These are phyloP conservation scores for Myotis yumanensis DNA, from an alignment of 2,113 vertebrate species.

Conservation along the genomic window DNA sequence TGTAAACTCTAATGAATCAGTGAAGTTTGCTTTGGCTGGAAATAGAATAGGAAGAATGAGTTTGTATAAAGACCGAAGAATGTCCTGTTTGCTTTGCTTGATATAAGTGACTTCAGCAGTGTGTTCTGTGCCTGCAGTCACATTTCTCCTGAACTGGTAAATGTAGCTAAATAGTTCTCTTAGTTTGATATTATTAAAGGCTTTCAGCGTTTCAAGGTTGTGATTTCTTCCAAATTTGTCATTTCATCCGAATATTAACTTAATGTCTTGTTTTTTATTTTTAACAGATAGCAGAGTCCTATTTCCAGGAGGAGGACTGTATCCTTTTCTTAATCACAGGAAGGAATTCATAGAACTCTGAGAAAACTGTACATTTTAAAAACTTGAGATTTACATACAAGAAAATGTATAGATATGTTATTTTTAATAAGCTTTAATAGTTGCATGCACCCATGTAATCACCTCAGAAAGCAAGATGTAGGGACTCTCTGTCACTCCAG, in stretches of 20 bases:
- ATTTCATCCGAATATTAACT: constrained; percentile 27
- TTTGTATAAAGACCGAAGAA: not conserved
- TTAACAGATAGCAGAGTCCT: constrained; percentile 93
- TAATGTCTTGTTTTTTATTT: constrained; percentile 45
- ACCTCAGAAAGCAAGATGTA: not conserved
- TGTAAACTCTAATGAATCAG: not conserved
- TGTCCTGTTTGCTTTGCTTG: not conserved
- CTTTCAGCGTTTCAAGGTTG: not conserved
- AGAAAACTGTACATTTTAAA: not conserved
- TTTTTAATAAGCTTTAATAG: not conserved
- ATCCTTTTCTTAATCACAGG: constrained; percentile 88
- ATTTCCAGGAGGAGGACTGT: constrained; percentile 95
- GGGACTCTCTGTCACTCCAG: not conserved
- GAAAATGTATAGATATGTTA: not conserved
- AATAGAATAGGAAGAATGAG: not conserved
- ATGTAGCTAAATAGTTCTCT: not conserved
- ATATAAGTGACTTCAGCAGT: not conserved
- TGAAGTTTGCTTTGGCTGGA: not conserved
- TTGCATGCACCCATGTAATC: not conserved
- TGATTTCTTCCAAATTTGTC: constrained; percentile 17
- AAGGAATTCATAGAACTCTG: constrained; percentile 32
- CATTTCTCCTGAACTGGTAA: not conserved
- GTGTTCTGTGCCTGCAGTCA: not conserved
- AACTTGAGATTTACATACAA: not conserved
- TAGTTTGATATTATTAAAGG: not conserved